Evolutionary conservation across 2,797 vertebrate species (phyloP).

Genomic region (Remorina albescens): DNA sequence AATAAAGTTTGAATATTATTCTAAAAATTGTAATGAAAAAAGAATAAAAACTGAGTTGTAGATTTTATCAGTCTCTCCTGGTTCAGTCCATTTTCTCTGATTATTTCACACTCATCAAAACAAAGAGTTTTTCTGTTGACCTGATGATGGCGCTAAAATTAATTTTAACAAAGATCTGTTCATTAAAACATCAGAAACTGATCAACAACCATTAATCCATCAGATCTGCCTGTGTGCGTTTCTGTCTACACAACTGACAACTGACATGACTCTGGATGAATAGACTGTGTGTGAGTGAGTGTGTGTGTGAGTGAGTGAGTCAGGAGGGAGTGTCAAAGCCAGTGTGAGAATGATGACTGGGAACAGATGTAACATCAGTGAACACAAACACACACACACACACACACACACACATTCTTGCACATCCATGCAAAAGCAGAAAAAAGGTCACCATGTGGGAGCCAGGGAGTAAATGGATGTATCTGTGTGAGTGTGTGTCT

Average conservation of each 20-base stretch:
- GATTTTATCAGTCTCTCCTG: too few species aligned
- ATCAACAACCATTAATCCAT: not conserved
- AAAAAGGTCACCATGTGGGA: slow-evolving; percentile 50
- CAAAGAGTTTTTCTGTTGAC: too few species aligned
- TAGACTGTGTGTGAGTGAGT: not conserved
- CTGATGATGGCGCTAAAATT: too few species aligned
- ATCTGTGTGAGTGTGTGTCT: slow-evolving; percentile 19
- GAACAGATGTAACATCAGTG: too few species aligned
- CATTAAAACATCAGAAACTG: not conserved
- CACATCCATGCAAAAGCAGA: slow-evolving; percentile 74
- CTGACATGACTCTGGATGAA: slow-evolving; percentile 2
- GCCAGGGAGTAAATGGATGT: slow-evolving; percentile 29
- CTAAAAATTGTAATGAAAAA: too few species aligned
- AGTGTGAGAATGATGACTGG: too few species aligned
- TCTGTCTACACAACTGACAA: not conserved
- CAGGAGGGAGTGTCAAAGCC: too few species aligned
- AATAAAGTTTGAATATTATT: too few species aligned
- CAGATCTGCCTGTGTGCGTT: not conserved
- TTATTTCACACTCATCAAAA: too few species aligned
- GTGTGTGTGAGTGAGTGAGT: not conserved
- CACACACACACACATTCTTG: slow-evolving; percentile 57
- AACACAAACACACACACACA: slow-evolving; percentile 21
- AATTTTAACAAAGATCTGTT: not conserved
- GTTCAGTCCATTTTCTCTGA: too few species aligned
- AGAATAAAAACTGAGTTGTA: too few species aligned